A percentile compares a stretch with the other conserved stretches of the same genome.
These are phyloP conservation scores for Ranitomeya variabilis DNA, from an alignment of 2,113 vertebrate species.

Conservation along the genomic window DNA sequence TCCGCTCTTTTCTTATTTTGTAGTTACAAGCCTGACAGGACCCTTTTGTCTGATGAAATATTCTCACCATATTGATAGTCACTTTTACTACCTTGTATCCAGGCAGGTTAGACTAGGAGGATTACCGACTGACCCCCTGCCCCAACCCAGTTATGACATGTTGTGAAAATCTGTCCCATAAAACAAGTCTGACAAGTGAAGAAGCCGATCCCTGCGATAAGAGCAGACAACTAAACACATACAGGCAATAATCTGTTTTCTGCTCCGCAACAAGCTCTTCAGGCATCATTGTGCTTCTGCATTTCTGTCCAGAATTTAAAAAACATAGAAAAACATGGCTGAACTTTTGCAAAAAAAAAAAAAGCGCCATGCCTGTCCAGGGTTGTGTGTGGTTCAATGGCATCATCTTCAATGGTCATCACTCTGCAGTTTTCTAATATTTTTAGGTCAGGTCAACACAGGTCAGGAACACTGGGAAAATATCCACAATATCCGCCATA, in stretches of 20 bases:
- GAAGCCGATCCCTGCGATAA: neutral
- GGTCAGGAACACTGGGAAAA: no score
- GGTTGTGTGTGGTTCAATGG: no score
- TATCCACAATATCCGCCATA: no score
- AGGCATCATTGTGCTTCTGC: neutral
- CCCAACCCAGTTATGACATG: neutral
- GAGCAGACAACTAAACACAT: neutral
- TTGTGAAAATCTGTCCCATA: neutral
- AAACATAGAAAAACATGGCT: no score
- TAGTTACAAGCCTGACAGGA: neutral
- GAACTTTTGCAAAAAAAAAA: no score
- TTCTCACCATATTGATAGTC: neutral
- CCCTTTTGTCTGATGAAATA: neutral
- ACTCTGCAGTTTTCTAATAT: no score
- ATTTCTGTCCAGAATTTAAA: neutral
- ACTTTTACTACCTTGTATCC: neutral
- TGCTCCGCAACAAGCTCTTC: neutral
- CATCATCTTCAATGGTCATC: no score
- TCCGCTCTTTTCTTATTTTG: neutral
- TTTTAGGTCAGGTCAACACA: no score
- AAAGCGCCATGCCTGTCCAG: no score
- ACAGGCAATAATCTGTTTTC: neutral
- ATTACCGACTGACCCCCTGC: neutral
- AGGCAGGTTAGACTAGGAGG: constrained; percentile 19
- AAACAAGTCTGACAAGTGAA: neutral